Conservation (phyloP, 2,888 invertebrate genomes). For the Mimas tiliae region DNA sequence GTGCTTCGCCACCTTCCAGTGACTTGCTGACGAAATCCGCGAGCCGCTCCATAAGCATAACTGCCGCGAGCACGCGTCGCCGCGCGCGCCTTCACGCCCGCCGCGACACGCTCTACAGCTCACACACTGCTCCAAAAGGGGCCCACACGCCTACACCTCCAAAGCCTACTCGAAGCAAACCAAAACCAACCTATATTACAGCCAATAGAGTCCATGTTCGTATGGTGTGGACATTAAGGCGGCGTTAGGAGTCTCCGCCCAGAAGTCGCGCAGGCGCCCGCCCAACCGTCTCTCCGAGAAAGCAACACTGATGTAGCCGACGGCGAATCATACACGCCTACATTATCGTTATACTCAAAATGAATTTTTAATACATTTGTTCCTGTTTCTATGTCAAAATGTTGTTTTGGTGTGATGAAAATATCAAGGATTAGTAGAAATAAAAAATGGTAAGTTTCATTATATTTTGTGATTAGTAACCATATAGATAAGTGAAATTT, state of each 20-base stretch:
- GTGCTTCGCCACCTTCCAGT: constrained; percentile 87
- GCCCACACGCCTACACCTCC: constrained; percentile 65
- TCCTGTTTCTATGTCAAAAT: constrained; percentile 55
- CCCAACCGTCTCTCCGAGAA: constrained; percentile 43
- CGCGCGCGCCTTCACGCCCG: constrained; percentile 76
- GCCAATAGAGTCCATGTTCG: constrained; percentile 26
- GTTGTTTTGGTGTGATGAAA: constrained; percentile 37
- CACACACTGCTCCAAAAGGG: constrained; percentile 65
- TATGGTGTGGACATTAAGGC: constrained; percentile 51
- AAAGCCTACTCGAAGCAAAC: constrained; percentile 33
- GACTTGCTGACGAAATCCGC: constrained; percentile 96
- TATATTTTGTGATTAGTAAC: background rate
- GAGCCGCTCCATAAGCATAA: constrained; percentile 92
- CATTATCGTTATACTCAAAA: constrained; percentile 79
- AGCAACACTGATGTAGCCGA: constrained; percentile 52
- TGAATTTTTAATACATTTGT: constrained; percentile 76
- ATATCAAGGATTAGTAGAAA: constrained; percentile 37
- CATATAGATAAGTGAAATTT: background rate
- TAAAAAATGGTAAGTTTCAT: constrained; percentile 22
- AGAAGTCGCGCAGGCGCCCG: constrained; percentile 72
- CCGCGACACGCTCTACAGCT: constrained; percentile 69
- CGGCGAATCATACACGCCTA: constrained; percentile 78
- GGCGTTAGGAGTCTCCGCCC: constrained; percentile 67
- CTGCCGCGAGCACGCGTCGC: constrained; percentile 70
- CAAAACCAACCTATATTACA: constrained; percentile 34